Evolutionary conservation across 2,797 vertebrate genomes (phyloP), one percentile per base, ranked within the genome.

Genomic region (Amblyopsis hoosieri): DNA sequence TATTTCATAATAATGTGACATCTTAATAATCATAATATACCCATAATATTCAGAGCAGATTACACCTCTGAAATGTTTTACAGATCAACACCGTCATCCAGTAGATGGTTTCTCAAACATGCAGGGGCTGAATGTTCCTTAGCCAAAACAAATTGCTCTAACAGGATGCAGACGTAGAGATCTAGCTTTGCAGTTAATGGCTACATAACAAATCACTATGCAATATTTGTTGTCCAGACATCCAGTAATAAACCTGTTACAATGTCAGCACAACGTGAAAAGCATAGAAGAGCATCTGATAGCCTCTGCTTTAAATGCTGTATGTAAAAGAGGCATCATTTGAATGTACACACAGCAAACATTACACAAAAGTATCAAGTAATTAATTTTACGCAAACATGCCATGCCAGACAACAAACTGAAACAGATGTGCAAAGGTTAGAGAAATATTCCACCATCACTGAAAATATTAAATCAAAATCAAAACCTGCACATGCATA

Each of bases 401-500:
- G 47, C 48, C 63, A 19, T n/a, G 2, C 4, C 60, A 53, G 17
- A 63, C 19, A 59, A 42, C 37, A n/a, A 69, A 70, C 50, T 60
- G 33, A 4, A 29, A 29, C 23, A 29, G 3, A 29, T 29, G 23
- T 29, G 23, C 23, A 29, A 42, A 68, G 71, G 50, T 75, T 57
- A 60, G 31, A 47, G 57, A 79, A 66, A 37, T 45, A 77, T 69
- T 49, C 49, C 15, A 53, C 12, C 72, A 67, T 67, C 66, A 57
- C 67, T 72, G 62, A 12, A 46, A 61, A 66, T 62, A 63, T 10
- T 69, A 81, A 60, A 76, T 54, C 77, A 76, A 67, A 58, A 29
- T 29, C 23, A 80, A 83, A 49, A 75, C 78, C 58, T 71, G 45
- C 68, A 67, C 54, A 15, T 55, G 62, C 50, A 52, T 84, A 87